phyloP scores from a whole-genome alignment of 1,140 invertebrate species.

The Zaprionus davidi region DNA sequence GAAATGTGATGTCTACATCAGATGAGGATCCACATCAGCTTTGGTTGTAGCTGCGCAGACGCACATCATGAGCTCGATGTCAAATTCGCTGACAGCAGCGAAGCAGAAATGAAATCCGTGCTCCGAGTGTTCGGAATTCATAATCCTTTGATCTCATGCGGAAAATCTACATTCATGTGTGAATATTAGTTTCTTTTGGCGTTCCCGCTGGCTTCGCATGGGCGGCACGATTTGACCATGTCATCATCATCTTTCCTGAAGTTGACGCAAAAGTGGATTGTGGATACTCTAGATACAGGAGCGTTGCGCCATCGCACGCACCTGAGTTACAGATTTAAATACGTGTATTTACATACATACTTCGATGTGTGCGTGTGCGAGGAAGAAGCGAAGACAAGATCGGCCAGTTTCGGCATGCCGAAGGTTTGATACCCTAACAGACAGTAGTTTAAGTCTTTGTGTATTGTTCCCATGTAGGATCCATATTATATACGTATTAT shows the following conservation, averaged over 20 bases:
- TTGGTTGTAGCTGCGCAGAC: not conserved
- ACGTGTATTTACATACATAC: conserved; percentile 9
- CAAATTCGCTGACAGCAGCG: conserved; percentile 52
- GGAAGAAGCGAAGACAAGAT: not conserved
- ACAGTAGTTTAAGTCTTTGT: not conserved
- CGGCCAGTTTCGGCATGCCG: not conserved
- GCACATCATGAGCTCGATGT: conserved; percentile 45
- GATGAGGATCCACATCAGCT: conserved; percentile 23
- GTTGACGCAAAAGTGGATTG: conserved; percentile 75
- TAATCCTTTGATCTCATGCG: conserved; percentile 78
- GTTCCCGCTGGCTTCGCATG: conserved; percentile 33
- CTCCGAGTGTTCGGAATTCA: conserved; percentile 16
- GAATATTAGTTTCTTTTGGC: conserved; percentile 32
- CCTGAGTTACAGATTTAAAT: conserved; percentile 38
- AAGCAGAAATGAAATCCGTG: conserved; percentile 31
- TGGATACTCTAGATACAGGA: conserved; percentile 58
- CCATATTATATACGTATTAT: no score
- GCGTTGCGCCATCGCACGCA: conserved; percentile 28
- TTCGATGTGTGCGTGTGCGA: conserved; percentile 11
- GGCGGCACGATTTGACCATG: conserved; percentile 63
- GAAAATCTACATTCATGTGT: conserved; percentile 69
- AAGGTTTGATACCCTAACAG: not conserved
- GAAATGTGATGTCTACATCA: conserved; percentile 65
- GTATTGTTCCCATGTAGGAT: no score
- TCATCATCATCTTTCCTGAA: conserved; percentile 73